phyloP scores from a whole-genome alignment of 1,140 invertebrate genomes.

The Trypoxylus dichotomus region DNA sequence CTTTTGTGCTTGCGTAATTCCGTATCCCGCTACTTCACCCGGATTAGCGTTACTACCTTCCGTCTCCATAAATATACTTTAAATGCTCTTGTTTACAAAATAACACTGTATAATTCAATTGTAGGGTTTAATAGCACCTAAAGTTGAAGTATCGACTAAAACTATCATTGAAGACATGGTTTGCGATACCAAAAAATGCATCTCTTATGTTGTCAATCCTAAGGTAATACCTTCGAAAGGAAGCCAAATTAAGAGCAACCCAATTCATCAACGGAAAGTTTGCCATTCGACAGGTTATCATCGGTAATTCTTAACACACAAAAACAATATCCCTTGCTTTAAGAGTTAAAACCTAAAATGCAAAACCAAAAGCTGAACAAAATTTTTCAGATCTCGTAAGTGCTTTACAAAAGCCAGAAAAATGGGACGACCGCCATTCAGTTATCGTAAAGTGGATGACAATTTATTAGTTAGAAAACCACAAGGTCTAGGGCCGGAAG shows the following conservation, averaged over 20 bases:
- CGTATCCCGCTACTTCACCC: no score
- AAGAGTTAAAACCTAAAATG: background rate
- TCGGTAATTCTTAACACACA: conserved; percentile 32
- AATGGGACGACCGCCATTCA: conserved; percentile 41
- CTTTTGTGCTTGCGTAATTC: no score
- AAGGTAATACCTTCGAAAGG: conserved; percentile 49
- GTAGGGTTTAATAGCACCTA: conserved; percentile 63
- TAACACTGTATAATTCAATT: conserved; percentile 32
- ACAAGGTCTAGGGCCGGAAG: conserved; percentile 26
- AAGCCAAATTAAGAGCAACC: conserved; percentile 34
- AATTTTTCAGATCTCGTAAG: conserved; percentile 25
- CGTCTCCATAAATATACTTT: no score
- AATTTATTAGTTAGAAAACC: conserved; percentile 42
- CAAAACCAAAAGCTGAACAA: background rate
- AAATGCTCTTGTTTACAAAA: no score
- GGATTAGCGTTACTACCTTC: no score
- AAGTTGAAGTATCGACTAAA: conserved; percentile 61
- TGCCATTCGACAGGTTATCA: conserved; percentile 48
- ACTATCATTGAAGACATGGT: conserved; percentile 59
- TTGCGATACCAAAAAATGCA: conserved; percentile 39
- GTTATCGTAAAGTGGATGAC: conserved; percentile 43
- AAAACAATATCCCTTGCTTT: background rate
- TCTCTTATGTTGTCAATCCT: conserved; percentile 49
- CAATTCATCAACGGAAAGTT: conserved; percentile 41
- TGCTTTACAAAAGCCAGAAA: conserved; percentile 16